Percentiles rank a stretch among this genome's conserved stretches.
phyloP scores from a whole-genome alignment of 2,888 invertebrate genomes.

The Metopia argyrocephala region DNA sequence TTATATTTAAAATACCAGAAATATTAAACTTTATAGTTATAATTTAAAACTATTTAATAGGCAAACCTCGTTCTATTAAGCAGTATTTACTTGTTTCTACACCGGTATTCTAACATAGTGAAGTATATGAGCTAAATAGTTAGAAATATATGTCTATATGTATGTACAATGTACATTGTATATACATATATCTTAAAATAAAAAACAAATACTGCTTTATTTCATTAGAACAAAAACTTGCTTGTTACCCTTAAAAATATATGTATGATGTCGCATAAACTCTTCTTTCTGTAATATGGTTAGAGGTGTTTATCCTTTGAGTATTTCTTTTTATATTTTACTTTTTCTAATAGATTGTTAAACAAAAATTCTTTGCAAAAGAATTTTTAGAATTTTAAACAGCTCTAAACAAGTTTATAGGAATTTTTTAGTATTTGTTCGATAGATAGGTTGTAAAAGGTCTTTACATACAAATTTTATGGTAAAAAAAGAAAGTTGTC shows the following conservation, averaged over 20 bases:
- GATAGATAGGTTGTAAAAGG: conserved; percentile 22
- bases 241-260: background rate
- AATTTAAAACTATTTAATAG: background rate
- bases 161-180: background rate
- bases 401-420: background rate
- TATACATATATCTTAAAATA: background rate
- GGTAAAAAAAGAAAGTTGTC: conserved; percentile 1
- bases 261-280: background rate
- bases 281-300: background rate
- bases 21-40: background rate
- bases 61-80: background rate
- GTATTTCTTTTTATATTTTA: background rate
- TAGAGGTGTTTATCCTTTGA: too few relatives aligned
- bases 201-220: background rate
- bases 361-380: background rate
- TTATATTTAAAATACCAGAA: background rate
- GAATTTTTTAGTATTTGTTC: conserved; percentile 16
- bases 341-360: background rate
- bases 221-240: background rate
- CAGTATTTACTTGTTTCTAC: background rate
- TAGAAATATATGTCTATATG: background rate
- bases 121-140: background rate
- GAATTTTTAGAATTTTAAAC: conserved; percentile 29
- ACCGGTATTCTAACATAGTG: background rate
- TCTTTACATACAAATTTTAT: background rate